Conservation (phyloP, 1,140 invertebrate genomes). For the Eubasilissa regina region DNA sequence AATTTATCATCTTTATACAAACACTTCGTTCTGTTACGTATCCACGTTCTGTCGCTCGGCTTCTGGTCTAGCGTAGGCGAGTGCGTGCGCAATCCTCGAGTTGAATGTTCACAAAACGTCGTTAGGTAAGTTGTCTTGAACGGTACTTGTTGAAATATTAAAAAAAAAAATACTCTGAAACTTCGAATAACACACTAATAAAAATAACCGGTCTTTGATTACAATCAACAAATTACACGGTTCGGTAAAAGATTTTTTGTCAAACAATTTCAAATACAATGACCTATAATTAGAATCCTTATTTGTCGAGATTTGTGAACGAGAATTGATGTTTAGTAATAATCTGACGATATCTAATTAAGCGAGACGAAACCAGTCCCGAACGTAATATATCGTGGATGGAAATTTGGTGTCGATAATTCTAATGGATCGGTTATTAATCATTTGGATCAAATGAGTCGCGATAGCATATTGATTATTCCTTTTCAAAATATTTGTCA, state of each 20-base stretch:
- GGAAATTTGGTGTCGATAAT: background rate
- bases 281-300: constrained; percentile 5
- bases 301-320: background rate
- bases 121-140: too few relatives aligned
- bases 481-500: constrained; percentile 20
- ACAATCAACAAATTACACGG: constrained; percentile 6
- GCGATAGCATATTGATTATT: background rate
- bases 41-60: too few relatives aligned
- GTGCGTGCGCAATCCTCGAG: too few relatives aligned
- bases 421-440: constrained; percentile 9
- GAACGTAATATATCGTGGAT: background rate
- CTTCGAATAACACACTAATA: background rate
- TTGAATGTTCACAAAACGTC: too few relatives aligned
- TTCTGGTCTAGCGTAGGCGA: too few relatives aligned
- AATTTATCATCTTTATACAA: too few relatives aligned
- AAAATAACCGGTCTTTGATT: background rate
- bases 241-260: background rate
- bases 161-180: too few relatives aligned
- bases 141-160: too few relatives aligned
- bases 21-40: too few relatives aligned
- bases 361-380: constrained; percentile 14
- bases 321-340: background rate
- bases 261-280: background rate
- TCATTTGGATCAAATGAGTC: constrained; percentile 1
- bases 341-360: constrained; percentile 3